A percentile compares a stretch with the other conserved stretches of the same genome.
phyloP scores from a whole-genome alignment of 2,888 invertebrate species.

The Harpalus rufipes region DNA sequence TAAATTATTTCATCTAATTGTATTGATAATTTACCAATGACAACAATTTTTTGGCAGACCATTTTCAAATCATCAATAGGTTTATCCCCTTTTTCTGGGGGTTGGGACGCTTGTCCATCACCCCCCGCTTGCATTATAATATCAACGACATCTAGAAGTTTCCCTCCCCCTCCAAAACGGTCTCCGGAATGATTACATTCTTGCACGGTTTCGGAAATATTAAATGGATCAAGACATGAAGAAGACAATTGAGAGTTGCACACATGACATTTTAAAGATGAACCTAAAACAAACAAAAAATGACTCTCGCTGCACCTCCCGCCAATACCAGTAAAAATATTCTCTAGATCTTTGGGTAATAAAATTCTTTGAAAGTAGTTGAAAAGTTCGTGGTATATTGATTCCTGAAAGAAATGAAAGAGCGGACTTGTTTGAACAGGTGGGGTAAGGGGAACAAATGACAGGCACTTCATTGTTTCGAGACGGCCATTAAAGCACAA shows the following conservation, averaged over 20 bases:
- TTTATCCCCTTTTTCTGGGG: not conserved
- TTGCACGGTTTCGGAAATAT: constrained; percentile 48
- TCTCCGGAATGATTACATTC: constrained; percentile 51
- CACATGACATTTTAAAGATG: constrained; percentile 56
- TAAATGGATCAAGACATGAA: constrained; percentile 56
- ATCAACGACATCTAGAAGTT: constrained; percentile 57
- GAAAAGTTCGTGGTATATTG: constrained; percentile 19
- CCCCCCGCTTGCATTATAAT: constrained; percentile 57
- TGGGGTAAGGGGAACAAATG: constrained; percentile 2
- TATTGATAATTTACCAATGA: constrained; percentile 28
- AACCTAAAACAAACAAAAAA: not conserved
- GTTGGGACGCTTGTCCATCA: not conserved
- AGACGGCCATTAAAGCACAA: constrained; percentile 35
- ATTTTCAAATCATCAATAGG: not conserved
- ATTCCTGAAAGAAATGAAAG: constrained; percentile 5
- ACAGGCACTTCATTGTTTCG: constrained; percentile 46
- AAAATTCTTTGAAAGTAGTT: constrained; percentile 4
- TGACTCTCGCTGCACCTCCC: too few species aligned
- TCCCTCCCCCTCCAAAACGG: constrained; percentile 25
- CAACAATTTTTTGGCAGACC: constrained; percentile 61
- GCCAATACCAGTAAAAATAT: too few species aligned
- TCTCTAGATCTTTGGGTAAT: not conserved
- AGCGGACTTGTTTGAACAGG: not conserved
- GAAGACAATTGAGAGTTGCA: constrained; percentile 54
- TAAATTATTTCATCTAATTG: not conserved